Evolutionary conservation across 2,797 vertebrate genomes (phyloP), one percentile per base, ranked within the genome.

Genomic region (Rhinella marina): DNA sequence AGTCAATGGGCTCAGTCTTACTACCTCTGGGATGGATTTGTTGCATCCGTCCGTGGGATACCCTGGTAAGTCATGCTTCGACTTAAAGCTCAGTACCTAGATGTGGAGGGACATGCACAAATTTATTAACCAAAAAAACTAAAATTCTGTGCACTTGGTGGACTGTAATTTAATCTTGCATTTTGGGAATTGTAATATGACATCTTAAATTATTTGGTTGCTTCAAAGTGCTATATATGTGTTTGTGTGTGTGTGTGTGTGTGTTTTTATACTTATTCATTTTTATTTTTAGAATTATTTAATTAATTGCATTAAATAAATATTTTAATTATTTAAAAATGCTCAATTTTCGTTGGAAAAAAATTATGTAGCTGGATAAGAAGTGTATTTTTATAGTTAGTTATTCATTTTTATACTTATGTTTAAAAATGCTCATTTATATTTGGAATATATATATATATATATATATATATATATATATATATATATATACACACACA

Each of bases 1-100:
- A 92, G 98, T 99, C 93, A 99, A 99, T 93, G 98, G 98, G 86
- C 96, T 99, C 94, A 99, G 98, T 92, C 96, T 99, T 95, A 98
- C 97, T 72, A 97, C 98, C 90, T 98, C 98, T 86, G 97, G 98
- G 86, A 99, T 99, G 98, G 98, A 99, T 92, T 95, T 99, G 83
- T 94, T 99, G 91, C 98, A 99, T 82, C 98, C 98, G 7, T 99
- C 98, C 19, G 97, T 99, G 92, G 98, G 97, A 90, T 99, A 99
- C 91, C 98, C 98, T 94, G 97, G 98, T 99, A 94, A 95, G 96
- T 92, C 90, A 90, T 29, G 54, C 16, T 52, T 50, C 50, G 13
- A 81, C 50, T 57, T 77, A 29, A 78, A 78, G 12, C 84, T 78
- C n/a, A 62, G 48, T 27, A 29, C 19, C 80, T 59, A 41, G 3